Evolutionary conservation across 2,797 vertebrate genomes (phyloP), one percentile per base, ranked within the genome.

Genomic region (Carapus acus): DNA sequence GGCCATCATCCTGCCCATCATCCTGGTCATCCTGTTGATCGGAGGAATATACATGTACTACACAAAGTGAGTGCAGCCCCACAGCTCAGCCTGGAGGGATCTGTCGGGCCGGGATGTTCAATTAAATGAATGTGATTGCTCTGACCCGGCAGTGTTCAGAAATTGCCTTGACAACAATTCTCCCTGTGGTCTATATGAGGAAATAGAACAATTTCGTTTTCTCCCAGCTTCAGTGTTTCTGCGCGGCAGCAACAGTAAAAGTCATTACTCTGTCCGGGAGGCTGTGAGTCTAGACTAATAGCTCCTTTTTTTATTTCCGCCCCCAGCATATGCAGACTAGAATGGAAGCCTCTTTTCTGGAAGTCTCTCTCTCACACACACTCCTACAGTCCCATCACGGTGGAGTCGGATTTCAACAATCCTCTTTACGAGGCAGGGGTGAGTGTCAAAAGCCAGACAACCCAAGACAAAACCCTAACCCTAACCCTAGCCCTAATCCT

Each of bases 351-450:
- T 1, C 81, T 93, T 44, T 94, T 96, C 58, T 91, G 92, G 86
- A 93, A 94, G 74, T 91, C 93, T 18, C 90, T 93, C 8, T 91
- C 91, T 54, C 91, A 92, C 75, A 93, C 93, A 56, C 93, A 94
- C 76, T 93, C 92, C 46, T 96, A 96, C 81, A 94, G 92, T 73
- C 93, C 92, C 27, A 94, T 96, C 49, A 93, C 93, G 2, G 92
- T 94, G 48, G 93, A 95, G 78, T 92, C 92, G 0, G 93, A 94
- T 76, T 96, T 94, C 74, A 94, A 91, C 88, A 96, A 95, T 73
- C 93, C 93, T 37, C 88, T 96, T n/a, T 96, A 94, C 57, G 93
- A 96, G 85, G 93, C 92, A 20, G 93, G 92, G 88, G 93, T 96
- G 72, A 91, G 91, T 72, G 24, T 2, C 16, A 24, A 3, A 14